Evolutionary conservation across 2,888 invertebrate species (phyloP).

Genomic region (Ganaspis brasiliensis): DNA sequence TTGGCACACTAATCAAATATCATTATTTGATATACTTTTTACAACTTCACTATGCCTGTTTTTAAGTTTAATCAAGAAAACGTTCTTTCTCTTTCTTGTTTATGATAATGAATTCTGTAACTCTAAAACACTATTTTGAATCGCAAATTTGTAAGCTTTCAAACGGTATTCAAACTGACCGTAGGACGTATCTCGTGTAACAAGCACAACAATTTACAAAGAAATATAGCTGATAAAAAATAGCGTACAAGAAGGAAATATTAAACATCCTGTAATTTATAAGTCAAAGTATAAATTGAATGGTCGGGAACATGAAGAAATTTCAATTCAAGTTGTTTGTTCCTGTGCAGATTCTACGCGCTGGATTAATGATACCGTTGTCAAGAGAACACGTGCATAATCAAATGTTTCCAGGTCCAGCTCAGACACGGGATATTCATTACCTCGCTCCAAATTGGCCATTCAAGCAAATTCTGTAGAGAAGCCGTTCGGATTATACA

Average conservation of each 20-base stretch:
- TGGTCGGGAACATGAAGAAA: background rate
- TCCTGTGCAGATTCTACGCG: slow-evolving; percentile 7
- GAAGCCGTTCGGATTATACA: background rate
- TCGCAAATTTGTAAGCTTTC: too few species aligned
- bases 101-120: too few species aligned
- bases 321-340: slow-evolving; percentile 15
- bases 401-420: slow-evolving; percentile 7
- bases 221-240: background rate
- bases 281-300: background rate
- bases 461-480: background rate
- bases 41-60: too few species aligned
- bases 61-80: too few species aligned
- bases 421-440: background rate
- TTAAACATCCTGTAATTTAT: background rate
- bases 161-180: too few species aligned
- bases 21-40: too few species aligned
- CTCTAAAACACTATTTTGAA: too few species aligned
- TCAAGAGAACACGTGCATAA: slow-evolving; percentile 6
- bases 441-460: slow-evolving; percentile 7
- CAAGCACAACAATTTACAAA: too few species aligned
- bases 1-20: too few species aligned
- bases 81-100: too few species aligned
- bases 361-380: slow-evolving; percentile 10
- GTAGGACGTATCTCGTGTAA: too few species aligned
- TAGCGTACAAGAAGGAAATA: background rate